Percentiles rank a stretch among this genome's conserved stretches.
Evolutionary conservation across 2,888 invertebrate species (phyloP).

Genomic region (Tetrapedia diversipes): DNA sequence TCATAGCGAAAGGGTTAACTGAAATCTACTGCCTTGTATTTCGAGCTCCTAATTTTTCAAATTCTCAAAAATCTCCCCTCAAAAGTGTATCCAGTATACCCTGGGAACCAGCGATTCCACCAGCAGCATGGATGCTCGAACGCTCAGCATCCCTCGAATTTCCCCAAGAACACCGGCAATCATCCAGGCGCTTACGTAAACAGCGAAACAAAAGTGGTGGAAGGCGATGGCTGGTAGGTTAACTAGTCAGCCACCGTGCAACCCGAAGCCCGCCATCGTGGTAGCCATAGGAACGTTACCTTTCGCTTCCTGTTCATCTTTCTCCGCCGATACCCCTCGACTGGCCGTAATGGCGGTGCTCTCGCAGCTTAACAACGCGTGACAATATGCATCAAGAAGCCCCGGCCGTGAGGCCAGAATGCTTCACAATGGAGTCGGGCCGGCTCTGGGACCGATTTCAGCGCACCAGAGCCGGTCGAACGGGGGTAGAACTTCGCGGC

Average conservation of each 20-base stretch:
- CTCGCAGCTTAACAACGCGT: slow-evolving; percentile 80
- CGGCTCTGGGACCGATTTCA: not conserved
- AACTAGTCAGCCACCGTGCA: slow-evolving; percentile 32
- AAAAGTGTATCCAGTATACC: no score
- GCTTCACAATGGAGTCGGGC: slow-evolving; percentile 19
- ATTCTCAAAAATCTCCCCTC: not conserved
- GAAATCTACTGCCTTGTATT: no score
- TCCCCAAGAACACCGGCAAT: slow-evolving; percentile 7
- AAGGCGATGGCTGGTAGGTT: slow-evolving; percentile 34
- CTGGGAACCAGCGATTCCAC: no score
- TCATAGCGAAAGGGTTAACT: no score
- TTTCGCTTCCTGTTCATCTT: slow-evolving; percentile 50
- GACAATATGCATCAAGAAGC: slow-evolving; percentile 80
- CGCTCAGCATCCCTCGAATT: slow-evolving; percentile 12
- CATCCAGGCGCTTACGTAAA: slow-evolving; percentile 49
- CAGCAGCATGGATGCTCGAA: no score
- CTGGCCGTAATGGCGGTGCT: slow-evolving; percentile 76
- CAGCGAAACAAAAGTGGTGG: slow-evolving; percentile 47
- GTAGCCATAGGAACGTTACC: slow-evolving; percentile 55
- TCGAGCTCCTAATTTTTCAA: not conserved
- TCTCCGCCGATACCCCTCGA: slow-evolving; percentile 63
- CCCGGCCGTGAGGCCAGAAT: slow-evolving; percentile 70
- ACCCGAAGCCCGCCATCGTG: slow-evolving; percentile 24
- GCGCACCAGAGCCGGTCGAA: slow-evolving; percentile 31
- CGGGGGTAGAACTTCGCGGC: slow-evolving; percentile 1